Conservation (phyloP, 2,888 invertebrate genomes). For the Sinotaia quadrata region DNA sequence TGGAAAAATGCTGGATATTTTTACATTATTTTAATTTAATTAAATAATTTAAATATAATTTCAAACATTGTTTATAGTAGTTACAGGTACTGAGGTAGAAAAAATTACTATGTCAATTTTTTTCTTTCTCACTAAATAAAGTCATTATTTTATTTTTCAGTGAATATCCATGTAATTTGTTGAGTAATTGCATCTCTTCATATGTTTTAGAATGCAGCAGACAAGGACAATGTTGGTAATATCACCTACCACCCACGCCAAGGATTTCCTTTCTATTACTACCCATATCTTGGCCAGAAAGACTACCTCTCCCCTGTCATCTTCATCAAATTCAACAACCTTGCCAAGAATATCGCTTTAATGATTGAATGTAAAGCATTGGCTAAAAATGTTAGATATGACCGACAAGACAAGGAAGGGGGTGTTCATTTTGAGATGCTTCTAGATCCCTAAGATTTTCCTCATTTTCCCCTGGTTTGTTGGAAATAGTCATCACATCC, state of each 20-base stretch:
- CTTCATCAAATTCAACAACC: conserved; percentile 72
- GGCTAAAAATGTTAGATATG: conserved; percentile 78
- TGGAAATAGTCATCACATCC: too few species aligned
- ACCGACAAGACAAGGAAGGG: conserved; percentile 90
- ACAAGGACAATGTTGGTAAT: conserved; percentile 92
- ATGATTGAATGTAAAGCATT: conserved; percentile 74
- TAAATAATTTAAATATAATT: too few species aligned
- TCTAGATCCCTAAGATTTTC: conserved; percentile 86
- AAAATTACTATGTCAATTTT: too few species aligned
- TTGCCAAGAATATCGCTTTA: conserved; percentile 70
- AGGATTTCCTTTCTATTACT: conserved; percentile 78
- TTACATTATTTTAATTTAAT: too few species aligned
- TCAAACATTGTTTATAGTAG: too few species aligned
- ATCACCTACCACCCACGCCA: conserved; percentile 80
- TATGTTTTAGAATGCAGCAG: conserved; percentile 88
- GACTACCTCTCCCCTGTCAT: conserved; percentile 73
- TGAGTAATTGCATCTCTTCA: too few species aligned
- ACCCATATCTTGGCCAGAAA: conserved; percentile 73
- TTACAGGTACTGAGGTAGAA: too few species aligned
- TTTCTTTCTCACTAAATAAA: too few species aligned
- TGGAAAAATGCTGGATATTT: too few species aligned
- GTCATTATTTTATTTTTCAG: too few species aligned
- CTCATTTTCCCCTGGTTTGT: too few species aligned
- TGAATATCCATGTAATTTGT: too few species aligned
- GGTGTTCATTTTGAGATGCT: conserved; percentile 95